These are phyloP conservation scores for Agrilus cyanescens DNA, from an alignment of 2,888 invertebrate species.

Conservation along the genomic window DNA sequence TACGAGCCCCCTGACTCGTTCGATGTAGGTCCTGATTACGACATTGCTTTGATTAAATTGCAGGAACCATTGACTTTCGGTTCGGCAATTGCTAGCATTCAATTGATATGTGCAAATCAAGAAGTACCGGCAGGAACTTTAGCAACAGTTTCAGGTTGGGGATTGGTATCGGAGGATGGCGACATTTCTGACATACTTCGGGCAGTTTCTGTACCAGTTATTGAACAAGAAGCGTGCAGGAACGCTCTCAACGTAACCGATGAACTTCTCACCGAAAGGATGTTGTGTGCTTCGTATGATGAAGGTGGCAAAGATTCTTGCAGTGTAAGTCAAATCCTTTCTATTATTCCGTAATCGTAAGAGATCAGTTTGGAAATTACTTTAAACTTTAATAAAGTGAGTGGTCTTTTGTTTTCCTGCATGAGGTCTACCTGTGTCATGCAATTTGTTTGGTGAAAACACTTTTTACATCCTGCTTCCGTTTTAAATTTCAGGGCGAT, in stretches of 20 bases:
- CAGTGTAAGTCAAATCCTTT: slow-evolving; percentile 7
- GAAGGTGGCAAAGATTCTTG: slow-evolving; percentile 15
- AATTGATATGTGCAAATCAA: slow-evolving; percentile 6
- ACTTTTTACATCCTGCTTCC: background rate
- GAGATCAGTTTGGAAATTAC: slow-evolving; percentile 1
- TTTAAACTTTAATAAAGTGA: slow-evolving; percentile 2
- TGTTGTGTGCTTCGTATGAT: slow-evolving; percentile 17
- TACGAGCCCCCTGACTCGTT: slow-evolving; percentile 6
- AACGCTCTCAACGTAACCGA: slow-evolving; percentile 6
- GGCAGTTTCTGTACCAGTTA: slow-evolving; percentile 11
- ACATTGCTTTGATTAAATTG: slow-evolving; percentile 27
- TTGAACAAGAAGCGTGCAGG: slow-evolving; percentile 10
- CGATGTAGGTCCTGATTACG: slow-evolving; percentile 20
- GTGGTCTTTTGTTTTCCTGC: background rate
- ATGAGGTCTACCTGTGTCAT: background rate
- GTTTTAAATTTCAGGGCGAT: slow-evolving; percentile 18
- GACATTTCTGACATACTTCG: slow-evolving; percentile 7
- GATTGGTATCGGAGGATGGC: slow-evolving; percentile 9
- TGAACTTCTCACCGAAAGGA: slow-evolving; percentile 9
- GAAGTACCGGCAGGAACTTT: slow-evolving; percentile 6
- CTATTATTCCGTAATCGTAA: background rate
- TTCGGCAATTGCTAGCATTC: slow-evolving; percentile 3
- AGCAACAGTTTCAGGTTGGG: slow-evolving; percentile 14
- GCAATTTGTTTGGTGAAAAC: background rate
- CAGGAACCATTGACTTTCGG: slow-evolving; percentile 4